These are phyloP conservation scores for Caenorhabditis sp. DNA, from an alignment of 2,888 invertebrate genomes.

Conservation along the genomic window DNA sequence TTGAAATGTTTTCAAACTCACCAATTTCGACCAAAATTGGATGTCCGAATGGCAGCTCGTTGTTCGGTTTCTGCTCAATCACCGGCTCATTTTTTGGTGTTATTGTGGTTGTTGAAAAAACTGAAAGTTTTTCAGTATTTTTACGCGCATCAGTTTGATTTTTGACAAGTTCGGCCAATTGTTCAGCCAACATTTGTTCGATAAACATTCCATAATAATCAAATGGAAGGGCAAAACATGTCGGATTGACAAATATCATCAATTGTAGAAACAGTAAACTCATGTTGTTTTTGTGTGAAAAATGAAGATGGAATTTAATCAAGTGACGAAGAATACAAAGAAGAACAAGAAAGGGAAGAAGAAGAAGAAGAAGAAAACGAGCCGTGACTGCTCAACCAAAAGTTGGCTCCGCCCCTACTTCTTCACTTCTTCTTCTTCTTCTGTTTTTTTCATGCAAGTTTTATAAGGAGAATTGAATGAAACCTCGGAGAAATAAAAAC, in stretches of 20 bases:
- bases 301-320: background rate
- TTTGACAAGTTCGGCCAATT: constrained; percentile 22
- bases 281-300: background rate
- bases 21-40: constrained; percentile 20
- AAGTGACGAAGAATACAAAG: background rate
- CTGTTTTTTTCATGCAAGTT: background rate
- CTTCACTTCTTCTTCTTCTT: background rate
- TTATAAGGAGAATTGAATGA: background rate
- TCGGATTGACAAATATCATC: background rate
- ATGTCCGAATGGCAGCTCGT: constrained; percentile 18
- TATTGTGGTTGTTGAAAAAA: constrained; percentile 15
- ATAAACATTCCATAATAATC: constrained; percentile 51
- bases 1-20: background rate
- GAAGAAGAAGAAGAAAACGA: background rate
- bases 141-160: constrained; percentile 9
- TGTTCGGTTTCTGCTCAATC: too few relatives aligned
- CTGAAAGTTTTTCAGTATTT: constrained; percentile 13
- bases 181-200: constrained; percentile 45
- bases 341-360: background rate
- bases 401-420: background rate
- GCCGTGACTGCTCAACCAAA: background rate
- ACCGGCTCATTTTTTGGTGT: constrained; percentile 2
- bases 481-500: background rate
- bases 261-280: background rate
- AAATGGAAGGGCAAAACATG: constrained; percentile 20